phyloP scores from a whole-genome alignment of 2,888 invertebrate species.

The Parasteatoda lunata region DNA sequence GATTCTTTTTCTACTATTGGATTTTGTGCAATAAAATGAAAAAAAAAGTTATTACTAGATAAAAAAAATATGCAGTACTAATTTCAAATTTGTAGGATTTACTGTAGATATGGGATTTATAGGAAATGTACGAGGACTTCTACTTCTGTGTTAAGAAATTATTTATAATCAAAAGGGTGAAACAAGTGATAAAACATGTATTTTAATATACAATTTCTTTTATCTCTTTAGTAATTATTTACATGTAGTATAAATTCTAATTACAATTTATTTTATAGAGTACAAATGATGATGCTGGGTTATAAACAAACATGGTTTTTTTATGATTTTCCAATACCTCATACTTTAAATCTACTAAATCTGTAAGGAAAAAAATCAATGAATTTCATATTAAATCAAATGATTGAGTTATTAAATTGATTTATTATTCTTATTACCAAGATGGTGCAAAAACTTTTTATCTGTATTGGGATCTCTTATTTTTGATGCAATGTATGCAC shows the following conservation, averaged over 20 bases:
- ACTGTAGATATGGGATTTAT: too few species aligned
- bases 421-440: slow-evolving; percentile 18
- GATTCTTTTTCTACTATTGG: too few species aligned
- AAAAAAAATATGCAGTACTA: too few species aligned
- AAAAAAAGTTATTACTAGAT: too few species aligned
- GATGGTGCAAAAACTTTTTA: slow-evolving; percentile 14
- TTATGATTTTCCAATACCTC: slow-evolving; percentile 2
- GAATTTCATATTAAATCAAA: neutral
- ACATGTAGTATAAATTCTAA: neutral
- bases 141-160: too few species aligned
- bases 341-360: slow-evolving; percentile 2
- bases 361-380: slow-evolving; percentile 24
- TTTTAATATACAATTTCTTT: too few species aligned
- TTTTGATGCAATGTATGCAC: slow-evolving; percentile 45
- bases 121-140: too few species aligned
- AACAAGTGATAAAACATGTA: too few species aligned
- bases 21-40: too few species aligned
- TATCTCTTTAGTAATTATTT: too few species aligned
- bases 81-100: too few species aligned
- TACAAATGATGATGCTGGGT: slow-evolving; percentile 30
- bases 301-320: slow-evolving; percentile 43
- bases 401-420: neutral
- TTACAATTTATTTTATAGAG: slow-evolving; percentile 40
- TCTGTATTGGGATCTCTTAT: slow-evolving; percentile 41
- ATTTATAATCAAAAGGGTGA: too few species aligned